Base-by-base conservation (phyloP, 2,797 vertebrate species). In the Syngnathus rostellatus region DNA sequence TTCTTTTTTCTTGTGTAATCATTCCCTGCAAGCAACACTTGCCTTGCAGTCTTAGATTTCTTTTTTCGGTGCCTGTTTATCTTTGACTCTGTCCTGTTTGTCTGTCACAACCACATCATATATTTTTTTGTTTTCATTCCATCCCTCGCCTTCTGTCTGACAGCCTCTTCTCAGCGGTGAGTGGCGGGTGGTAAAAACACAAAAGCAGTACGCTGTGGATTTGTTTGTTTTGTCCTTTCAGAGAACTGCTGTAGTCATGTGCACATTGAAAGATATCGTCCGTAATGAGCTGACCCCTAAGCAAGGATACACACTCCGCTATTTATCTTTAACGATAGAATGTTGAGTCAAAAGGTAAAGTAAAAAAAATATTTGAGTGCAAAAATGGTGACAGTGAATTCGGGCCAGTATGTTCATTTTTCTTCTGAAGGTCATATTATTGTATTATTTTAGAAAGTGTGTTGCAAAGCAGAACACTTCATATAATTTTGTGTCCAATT, bases 141-240 rank as follows among this genome's bases (percentile, higher is more conserved):
- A 23, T 25, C 69, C 57, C 63, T 64, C 31, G 4, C 50, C 5
- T 57, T 9, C 45, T 65, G 31, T 62, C 72, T 81, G 76, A 83
- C 82, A 84, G 73, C 70, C 70, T 81, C 72, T 59, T 83, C 66
- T 72, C 80, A 78, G 79, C 78, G 72, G 76, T 77, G 75, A 73
- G 76, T 83, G 86, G 66, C 81, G 73, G 81, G 81, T 80, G 85
- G 80, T 84, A 77, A 85, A 86, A 85, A 71, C 80, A 81, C 78
- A 70, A 65, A 75, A 64, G 54, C 72, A 39, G 62, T 59, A 54
- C 23, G 75, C 77, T 64, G 68, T 70, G 68, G 69, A 65, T 73
- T 73, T 77, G 50, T 71, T 77, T 68, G 67, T 57, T 54, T 53
- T 17, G 25, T 57, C 45, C 23, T 51, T 21, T 58, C 38, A 31